A percentile compares a stretch with the other conserved stretches of the same genome.
These are phyloP conservation scores for Phyto melanocephala DNA, from an alignment of 2,888 invertebrate species.

Conservation along the genomic window DNA sequence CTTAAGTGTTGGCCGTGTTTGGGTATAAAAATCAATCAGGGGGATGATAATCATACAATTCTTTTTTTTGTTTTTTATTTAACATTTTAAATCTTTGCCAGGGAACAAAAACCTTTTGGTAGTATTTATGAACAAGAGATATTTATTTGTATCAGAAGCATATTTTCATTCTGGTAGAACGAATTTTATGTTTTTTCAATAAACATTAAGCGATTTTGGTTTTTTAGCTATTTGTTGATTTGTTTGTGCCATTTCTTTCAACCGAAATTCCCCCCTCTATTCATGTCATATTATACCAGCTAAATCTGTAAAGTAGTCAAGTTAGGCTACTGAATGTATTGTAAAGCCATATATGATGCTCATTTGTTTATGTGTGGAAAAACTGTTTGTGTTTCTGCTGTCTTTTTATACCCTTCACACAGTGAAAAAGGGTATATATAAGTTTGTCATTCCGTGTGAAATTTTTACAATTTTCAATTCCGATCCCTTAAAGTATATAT, in stretches of 20 bases:
- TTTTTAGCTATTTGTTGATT: conserved; percentile 67
- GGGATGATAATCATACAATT: conserved; percentile 43
- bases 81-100: conserved; percentile 35
- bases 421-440: too few relatives aligned
- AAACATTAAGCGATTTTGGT: conserved; percentile 79
- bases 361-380: conserved; percentile 51
- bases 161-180: conserved; percentile 80
- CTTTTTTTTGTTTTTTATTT: conserved; percentile 26
- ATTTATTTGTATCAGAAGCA: conserved; percentile 78
- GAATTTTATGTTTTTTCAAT: conserved; percentile 80
- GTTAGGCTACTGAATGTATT: neutral
- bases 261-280: neutral
- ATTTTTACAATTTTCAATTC: too few relatives aligned
- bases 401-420: too few relatives aligned
- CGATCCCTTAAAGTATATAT: too few relatives aligned
- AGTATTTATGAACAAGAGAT: neutral
- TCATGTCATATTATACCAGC: conserved; percentile 40
- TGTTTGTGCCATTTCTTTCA: conserved; percentile 2
- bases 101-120: conserved; percentile 31
- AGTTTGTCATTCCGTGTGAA: too few relatives aligned
- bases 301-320: conserved; percentile 36
- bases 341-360: conserved; percentile 34
- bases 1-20: neutral
- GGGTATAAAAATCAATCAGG: conserved; percentile 26
- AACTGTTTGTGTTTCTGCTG: conserved; percentile 25